These are phyloP conservation scores for Sebastes oblongus DNA, from an alignment of 2,797 vertebrate genomes.

Conservation along the genomic window DNA sequence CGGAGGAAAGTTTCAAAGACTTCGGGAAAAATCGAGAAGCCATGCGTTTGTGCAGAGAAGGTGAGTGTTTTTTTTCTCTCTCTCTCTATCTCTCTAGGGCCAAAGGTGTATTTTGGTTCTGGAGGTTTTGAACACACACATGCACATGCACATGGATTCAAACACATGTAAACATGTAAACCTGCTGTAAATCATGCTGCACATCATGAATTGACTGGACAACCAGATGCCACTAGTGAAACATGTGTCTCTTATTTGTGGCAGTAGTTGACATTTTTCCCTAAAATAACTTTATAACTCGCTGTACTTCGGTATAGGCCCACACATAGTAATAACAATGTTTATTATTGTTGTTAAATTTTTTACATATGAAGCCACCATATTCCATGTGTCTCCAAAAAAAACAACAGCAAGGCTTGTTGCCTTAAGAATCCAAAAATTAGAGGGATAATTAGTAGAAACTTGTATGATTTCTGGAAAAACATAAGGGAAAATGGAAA, in stretches of 20 bases:
- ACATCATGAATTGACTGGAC: constrained; percentile 9
- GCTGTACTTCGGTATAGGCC: constrained; percentile 16
- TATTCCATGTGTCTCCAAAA: not conserved
- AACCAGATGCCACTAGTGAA: constrained; percentile 38
- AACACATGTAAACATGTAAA: constrained; percentile 52
- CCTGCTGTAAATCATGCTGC: constrained; percentile 48
- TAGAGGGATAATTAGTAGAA: too few species aligned
- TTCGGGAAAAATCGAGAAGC: constrained; percentile 97
- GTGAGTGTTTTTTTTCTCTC: constrained; percentile 82
- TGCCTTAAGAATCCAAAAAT: not conserved
- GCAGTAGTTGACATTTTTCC: constrained; percentile 41
- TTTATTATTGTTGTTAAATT: not conserved
- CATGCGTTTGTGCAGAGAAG: constrained; percentile 98
- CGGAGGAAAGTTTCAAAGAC: constrained; percentile 99
- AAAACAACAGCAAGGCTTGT: not conserved
- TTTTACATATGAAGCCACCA: constrained; percentile 6
- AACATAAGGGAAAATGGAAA: not conserved
- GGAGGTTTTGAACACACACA: constrained; percentile 43
- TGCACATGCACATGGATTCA: constrained; percentile 42
- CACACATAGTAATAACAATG: not conserved
- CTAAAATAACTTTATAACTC: constrained; percentile 53
- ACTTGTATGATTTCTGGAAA: not conserved
- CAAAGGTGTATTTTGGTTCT: constrained; percentile 80
- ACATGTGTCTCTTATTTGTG: constrained; percentile 25
- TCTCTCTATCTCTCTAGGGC: constrained; percentile 26